Evolutionary conservation across 1,140 invertebrate genomes (phyloP).

Genomic region (Scaptomyza pallida): DNA sequence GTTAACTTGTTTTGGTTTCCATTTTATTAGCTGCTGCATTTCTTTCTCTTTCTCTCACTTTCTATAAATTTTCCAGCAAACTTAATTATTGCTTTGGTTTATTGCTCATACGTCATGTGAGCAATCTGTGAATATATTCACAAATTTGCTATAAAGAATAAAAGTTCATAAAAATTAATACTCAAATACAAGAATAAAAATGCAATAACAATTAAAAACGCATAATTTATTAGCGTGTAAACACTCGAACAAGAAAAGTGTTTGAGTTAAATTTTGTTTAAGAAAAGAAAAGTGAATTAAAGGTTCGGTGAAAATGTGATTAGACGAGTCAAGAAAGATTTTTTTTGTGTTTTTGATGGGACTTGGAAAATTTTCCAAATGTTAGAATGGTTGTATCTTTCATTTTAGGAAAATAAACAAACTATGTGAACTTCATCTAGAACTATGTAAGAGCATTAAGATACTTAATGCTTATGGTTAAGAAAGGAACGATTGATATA

Average conservation of each 20-base stretch:
- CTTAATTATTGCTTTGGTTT: slow-evolving; percentile 16
- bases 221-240: slow-evolving; percentile 36
- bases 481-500: too few species aligned
- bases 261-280: neutral
- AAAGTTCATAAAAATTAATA: slow-evolving; percentile 5
- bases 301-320: too few species aligned
- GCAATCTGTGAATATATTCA: slow-evolving; percentile 18
- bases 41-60: slow-evolving; percentile 1
- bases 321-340: too few species aligned
- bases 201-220: slow-evolving; percentile 9
- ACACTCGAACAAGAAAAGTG: slow-evolving; percentile 8
- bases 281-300: too few species aligned
- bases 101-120: slow-evolving; percentile 25
- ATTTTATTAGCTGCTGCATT: neutral
- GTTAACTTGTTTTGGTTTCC: too few species aligned
- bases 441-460: too few species aligned
- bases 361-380: too few species aligned
- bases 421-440: too few species aligned
- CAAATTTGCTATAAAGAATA: slow-evolving; percentile 21
- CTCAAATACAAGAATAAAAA: neutral
- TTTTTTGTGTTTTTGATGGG: too few species aligned
- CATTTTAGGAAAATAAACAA: too few species aligned
- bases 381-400: too few species aligned
- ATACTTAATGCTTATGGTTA: too few species aligned
- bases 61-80: neutral